These are phyloP conservation scores for Phrynocephalus guinanensis DNA, from an alignment of 2,797 vertebrate genomes.

Conservation along the genomic window DNA sequence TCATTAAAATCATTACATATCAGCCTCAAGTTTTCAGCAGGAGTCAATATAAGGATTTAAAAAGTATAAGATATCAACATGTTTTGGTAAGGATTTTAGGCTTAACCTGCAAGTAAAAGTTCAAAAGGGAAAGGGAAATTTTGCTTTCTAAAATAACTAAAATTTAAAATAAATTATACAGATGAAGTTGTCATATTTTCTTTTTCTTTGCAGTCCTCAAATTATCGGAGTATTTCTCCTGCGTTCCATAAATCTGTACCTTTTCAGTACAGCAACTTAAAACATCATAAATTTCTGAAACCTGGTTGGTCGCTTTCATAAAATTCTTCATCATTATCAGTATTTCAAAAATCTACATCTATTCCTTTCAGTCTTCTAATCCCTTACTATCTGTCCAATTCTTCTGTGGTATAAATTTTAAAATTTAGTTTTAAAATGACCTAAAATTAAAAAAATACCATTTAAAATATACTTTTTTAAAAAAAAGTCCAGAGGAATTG, in stretches of 20 bases:
- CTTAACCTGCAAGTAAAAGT: too few relatives aligned
- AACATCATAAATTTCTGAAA: neutral
- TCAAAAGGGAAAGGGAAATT: too few relatives aligned
- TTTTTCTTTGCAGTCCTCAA: conserved; percentile 1
- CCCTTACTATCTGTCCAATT: neutral
- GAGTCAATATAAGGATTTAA: neutral
- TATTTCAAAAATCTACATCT: neutral
- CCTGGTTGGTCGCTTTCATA: neutral
- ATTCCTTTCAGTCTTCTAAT: neutral
- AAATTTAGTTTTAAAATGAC: neutral
- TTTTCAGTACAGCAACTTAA: neutral
- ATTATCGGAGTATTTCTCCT: neutral
- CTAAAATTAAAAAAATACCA: neutral
- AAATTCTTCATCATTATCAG: neutral
- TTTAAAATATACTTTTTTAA: neutral
- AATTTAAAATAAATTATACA: conserved; percentile 1
- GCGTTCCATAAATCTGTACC: neutral
- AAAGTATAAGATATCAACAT: neutral
- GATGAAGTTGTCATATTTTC: neutral
- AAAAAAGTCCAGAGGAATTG: neutral
- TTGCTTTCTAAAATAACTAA: too few relatives aligned
- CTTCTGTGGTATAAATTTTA: neutral
- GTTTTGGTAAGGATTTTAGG: too few relatives aligned
- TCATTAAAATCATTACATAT: conserved; percentile 52
- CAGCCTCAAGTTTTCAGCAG: conserved; percentile 35